A percentile compares a stretch with the other conserved stretches of the same genome.
Conservation (phyloP, 1,140 invertebrate genomes). For the Aradophagus sp. region DNA sequence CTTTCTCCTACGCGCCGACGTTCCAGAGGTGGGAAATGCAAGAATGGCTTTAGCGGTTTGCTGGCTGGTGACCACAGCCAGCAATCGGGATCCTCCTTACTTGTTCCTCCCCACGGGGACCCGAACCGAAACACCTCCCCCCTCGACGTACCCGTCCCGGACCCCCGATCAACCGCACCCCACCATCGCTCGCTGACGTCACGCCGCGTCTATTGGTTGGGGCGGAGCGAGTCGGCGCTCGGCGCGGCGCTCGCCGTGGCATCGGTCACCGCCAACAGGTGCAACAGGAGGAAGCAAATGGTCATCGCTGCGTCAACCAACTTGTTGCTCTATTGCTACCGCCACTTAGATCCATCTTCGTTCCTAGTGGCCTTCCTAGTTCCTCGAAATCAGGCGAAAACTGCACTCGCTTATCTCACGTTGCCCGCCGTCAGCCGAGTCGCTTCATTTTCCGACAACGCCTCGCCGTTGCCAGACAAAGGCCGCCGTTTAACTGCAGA, state of each 20-base stretch:
- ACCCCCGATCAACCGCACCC: constrained; percentile 32
- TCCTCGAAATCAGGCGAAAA: no score
- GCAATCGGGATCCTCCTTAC: constrained; percentile 44
- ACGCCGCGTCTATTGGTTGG: constrained; percentile 66
- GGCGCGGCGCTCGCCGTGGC: no score
- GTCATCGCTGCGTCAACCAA: constrained; percentile 9
- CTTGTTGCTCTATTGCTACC: no score
- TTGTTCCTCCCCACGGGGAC: constrained; percentile 26
- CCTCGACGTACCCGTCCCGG: constrained; percentile 36
- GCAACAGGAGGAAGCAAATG: constrained; percentile 54
- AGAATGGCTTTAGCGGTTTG: constrained; percentile 58
- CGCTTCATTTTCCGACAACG: no score
- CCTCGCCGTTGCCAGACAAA: no score
- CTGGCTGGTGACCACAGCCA: constrained; percentile 39
- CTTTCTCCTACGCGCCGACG: constrained; percentile 68
- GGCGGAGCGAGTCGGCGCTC: constrained; percentile 66
- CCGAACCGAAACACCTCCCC: constrained; percentile 28
- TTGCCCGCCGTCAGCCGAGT: no score
- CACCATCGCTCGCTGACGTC: constrained; percentile 60
- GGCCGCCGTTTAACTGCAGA: no score
- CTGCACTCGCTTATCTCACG: no score
- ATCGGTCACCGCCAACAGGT: constrained; percentile 70
- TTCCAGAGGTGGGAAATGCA: constrained; percentile 69
- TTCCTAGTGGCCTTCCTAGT: no score
- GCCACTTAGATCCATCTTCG: no score